Base-by-base conservation (phyloP, 2,797 vertebrate species). In the Myotis planiceps region DNA sequence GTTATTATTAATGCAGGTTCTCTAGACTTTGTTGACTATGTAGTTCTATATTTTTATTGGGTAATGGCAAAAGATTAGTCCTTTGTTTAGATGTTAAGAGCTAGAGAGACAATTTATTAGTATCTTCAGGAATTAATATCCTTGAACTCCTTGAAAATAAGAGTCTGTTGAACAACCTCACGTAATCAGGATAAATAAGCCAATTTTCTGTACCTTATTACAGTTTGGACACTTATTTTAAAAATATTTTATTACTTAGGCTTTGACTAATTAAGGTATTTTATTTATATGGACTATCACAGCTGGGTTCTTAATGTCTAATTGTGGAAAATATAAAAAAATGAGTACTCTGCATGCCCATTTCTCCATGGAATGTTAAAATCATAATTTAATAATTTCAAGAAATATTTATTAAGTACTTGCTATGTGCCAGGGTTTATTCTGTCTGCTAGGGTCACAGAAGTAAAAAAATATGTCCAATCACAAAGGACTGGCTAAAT, bases 171-270 rank as follows among this genome's bases (percentile, higher is more conserved):
- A 96, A 72, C 39, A 96, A 78, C 6, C 32, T 69, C 29, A 75
- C 53, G 87, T 85, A 90, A 90, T 88, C 25, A 79, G 27, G 45
- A 92, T 65, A 89, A 95, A 87, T 42, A 76, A 81, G 34, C 29
- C 42, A 60, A 88, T 94, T 93, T 92, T 84, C 39, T 84, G 2
- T 74, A 55, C 12, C 14, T 27, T 72, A 63, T 96, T 86, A 85
- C 4, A 74, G 21, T 96, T 80, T 72, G 27, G 21, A 49, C n/a
- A 78, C 66, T 71, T 78, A 93, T 74, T 93, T 95, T 68, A 15
- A 72, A 81, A 81, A 53, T 69, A 34, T 51, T 79, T 60, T 85
- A 23, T 82, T 88, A 81, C 32, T 51, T 92, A 90, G 76, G 14
- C 21, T 79, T 60, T 86, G 34, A 53, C 25, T 58, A 76, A 27